Base-by-base conservation (phyloP, 2,113 vertebrate genomes). In the pig (Sus scrofa) region DNA sequence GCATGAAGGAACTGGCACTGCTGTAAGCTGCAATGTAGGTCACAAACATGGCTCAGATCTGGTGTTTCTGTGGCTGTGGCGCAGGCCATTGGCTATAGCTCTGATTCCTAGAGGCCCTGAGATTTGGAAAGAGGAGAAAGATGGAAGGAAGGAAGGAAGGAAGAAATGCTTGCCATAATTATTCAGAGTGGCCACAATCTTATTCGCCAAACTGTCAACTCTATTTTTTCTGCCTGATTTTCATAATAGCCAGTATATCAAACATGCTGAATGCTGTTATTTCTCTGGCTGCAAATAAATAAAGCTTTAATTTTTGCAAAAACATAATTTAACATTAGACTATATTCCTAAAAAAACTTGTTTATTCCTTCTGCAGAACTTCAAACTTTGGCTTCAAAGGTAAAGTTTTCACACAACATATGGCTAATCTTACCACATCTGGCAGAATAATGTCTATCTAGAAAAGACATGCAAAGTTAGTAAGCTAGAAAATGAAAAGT, bases 301-400 rank as follows among this genome's bases (percentile, higher is more conserved):
- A 83, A 88, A 94, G 14, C 32, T 82, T 89, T 70, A 26, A 58
- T 39, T 86, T 89, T 96, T 62, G 9, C n/a, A 91, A 90, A 84
- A 77, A 63, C 27, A 13, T 77, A 71, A 86, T 39, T 27, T 44
- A 73, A 85, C 27, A 86, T n/a, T 83, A 58, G 22, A 50, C 50
- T 82, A 60, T 50, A 93, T 60, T 68, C 50, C 30, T 4, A 39
- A 65, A 78, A 18, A 52, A 44, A 44, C 44, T 18, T 26, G 1
- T 56, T 89, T 83, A 68, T 70, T 68, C 70, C 63, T 85, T 16
- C 58, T 73, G 22, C 37, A 95, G 37, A 77, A 90, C 63, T 74
- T 50, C 74, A 95, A 82, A 89, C 3, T 67, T 94, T 63, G 60
- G 4, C 32, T 62, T 75, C 20, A 86, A 90, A 75, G 20, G 26